Percentiles rank a stretch among this genome's conserved stretches.
These are phyloP conservation scores for Prosapia bicincta DNA, from an alignment of 2,888 invertebrate genomes.

Conservation along the genomic window DNA sequence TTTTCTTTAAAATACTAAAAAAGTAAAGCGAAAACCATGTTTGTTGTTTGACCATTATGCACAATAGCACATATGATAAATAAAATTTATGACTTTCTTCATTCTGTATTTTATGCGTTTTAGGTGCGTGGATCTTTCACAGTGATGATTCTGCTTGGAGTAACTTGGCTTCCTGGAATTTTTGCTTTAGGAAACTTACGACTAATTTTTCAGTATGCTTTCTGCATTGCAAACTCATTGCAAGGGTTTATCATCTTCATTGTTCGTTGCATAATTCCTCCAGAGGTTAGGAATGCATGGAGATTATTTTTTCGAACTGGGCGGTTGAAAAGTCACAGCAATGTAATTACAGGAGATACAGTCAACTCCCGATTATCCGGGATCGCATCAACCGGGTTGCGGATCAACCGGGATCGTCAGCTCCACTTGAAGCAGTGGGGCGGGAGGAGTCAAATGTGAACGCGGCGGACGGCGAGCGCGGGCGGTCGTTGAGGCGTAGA, in stretches of 20 bases:
- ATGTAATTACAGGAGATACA: background rate
- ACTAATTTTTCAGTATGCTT: conserved; percentile 21
- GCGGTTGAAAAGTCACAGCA: conserved; percentile 15
- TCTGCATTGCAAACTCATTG: conserved; percentile 24
- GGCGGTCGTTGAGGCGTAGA: too few species aligned
- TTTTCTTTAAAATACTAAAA: too few species aligned
- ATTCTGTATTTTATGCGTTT: background rate
- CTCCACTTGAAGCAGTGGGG: too few species aligned
- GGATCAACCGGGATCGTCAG: too few species aligned
- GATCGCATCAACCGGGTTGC: too few species aligned
- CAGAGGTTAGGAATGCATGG: conserved; percentile 26
- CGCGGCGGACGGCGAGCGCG: too few species aligned
- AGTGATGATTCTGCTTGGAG: conserved; percentile 26
- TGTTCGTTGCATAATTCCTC: conserved; percentile 22
- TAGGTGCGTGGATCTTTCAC: conserved; percentile 27
- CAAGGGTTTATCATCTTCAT: conserved; percentile 29
- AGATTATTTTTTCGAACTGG: conserved; percentile 20
- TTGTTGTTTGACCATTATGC: too few species aligned
- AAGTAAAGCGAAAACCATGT: too few species aligned
- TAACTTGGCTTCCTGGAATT: conserved; percentile 26
- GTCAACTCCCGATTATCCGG: too few species aligned
- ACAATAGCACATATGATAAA: too few species aligned
- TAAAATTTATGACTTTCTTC: too few species aligned
- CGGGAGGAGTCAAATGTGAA: too few species aligned
- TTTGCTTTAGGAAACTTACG: conserved; percentile 23